Evolutionary conservation across 2,797 vertebrate species (phyloP).

Genomic region (Sebastes itinus): DNA sequence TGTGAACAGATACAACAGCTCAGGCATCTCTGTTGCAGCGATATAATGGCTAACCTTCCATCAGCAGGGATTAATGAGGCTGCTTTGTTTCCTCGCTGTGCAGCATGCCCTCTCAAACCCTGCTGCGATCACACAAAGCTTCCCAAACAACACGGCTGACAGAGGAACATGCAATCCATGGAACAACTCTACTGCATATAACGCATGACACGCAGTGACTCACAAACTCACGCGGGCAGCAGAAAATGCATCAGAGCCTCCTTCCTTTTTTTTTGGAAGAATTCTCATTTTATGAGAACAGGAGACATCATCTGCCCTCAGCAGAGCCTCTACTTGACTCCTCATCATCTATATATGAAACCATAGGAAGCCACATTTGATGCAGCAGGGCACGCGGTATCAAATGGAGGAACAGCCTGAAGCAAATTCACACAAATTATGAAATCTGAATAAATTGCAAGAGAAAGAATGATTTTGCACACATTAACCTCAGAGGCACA

Average conservation of each 20-base stretch:
- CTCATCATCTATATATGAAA: constrained; percentile 52
- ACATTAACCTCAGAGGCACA: constrained; percentile 36
- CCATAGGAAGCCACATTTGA: constrained; percentile 33
- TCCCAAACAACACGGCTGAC: constrained; percentile 15
- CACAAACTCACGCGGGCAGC: constrained; percentile 5
- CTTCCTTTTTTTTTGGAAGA: constrained; percentile 12
- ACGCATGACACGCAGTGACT: background rate
- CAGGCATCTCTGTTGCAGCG: constrained; percentile 7
- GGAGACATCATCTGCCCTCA: constrained; percentile 30
- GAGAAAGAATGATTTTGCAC: constrained; percentile 9
- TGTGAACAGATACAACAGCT: constrained; percentile 3
- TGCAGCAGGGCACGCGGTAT: constrained; percentile 16
- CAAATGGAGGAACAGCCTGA: constrained; percentile 34
- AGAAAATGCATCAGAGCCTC: constrained; percentile 15
- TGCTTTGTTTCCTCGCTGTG: constrained; percentile 43
- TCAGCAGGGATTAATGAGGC: constrained; percentile 61
- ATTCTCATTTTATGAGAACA: constrained; percentile 16
- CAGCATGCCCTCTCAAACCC: constrained; percentile 27
- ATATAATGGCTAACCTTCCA: constrained; percentile 37
- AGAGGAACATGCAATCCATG: constrained; percentile 10
- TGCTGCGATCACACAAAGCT: constrained; percentile 38
- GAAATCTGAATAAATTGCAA: constrained; percentile 34
- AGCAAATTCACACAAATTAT: constrained; percentile 41
- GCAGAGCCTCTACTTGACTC: constrained; percentile 53
- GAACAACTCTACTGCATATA: background rate